Conservation (phyloP, 2,797 vertebrate species). For the Chelon auratus region DNA sequence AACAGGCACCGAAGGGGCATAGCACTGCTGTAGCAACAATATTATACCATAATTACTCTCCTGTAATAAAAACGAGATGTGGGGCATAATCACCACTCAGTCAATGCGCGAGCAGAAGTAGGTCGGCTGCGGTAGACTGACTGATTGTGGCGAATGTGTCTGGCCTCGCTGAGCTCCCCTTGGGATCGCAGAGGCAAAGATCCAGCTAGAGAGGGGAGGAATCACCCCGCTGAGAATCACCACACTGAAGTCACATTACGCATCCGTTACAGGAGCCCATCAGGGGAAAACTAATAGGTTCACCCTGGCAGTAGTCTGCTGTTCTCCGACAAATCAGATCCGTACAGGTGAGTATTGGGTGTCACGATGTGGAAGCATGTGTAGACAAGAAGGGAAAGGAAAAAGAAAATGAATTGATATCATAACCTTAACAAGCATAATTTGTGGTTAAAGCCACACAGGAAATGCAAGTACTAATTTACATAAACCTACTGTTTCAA, state of each 20-base stretch:
- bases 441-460: background rate
- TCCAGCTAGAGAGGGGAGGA: slow-evolving; percentile 23
- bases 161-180: slow-evolving; percentile 32
- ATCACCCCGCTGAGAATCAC: slow-evolving; percentile 28
- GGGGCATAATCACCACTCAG: slow-evolving; percentile 50
- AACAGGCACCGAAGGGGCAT: slow-evolving; percentile 23
- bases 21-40: slow-evolving; percentile 37
- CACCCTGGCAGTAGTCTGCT: slow-evolving; percentile 16
- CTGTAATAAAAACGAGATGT: slow-evolving; percentile 34
- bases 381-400: background rate
- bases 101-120: slow-evolving; percentile 26
- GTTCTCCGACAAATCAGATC: slow-evolving; percentile 25
- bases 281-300: slow-evolving; percentile 41
- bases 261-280: slow-evolving; percentile 37
- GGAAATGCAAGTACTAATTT: background rate
- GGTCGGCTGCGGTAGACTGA: slow-evolving; percentile 36
- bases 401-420: too few relatives aligned
- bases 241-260: slow-evolving; percentile 33
- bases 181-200: slow-evolving; percentile 41
- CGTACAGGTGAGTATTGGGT: slow-evolving; percentile 8
- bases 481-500: too few relatives aligned
- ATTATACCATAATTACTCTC: slow-evolving; percentile 54
- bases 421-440: background rate
- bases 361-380: background rate
- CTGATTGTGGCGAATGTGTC: slow-evolving; percentile 44